Evolutionary conservation across 2,888 invertebrate species (phyloP).

Genomic region (Ischnus inquisitorius): DNA sequence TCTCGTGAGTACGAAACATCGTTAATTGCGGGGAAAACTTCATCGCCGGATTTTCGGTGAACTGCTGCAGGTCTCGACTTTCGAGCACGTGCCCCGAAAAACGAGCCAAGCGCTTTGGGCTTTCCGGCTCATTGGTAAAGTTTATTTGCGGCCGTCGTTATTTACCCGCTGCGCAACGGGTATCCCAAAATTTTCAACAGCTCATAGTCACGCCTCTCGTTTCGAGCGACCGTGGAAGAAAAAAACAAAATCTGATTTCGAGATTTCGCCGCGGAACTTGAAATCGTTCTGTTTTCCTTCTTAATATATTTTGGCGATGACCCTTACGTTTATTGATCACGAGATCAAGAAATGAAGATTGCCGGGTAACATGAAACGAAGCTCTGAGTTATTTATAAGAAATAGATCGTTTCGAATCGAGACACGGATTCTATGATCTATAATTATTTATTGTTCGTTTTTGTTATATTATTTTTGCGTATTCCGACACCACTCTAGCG

Average conservation of each 20-base stretch:
- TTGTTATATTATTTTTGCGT: too few species aligned
- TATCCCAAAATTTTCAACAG: slow-evolving; percentile 20
- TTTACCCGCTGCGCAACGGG: not conserved
- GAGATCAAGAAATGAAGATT: too few species aligned
- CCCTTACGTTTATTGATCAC: not conserved
- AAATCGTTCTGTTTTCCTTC: not conserved
- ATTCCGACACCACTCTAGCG: too few species aligned
- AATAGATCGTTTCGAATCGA: too few species aligned
- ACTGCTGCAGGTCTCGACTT: not conserved
- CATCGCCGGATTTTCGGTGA: not conserved
- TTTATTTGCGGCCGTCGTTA: slow-evolving; percentile 59
- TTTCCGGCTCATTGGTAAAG: slow-evolving; percentile 46
- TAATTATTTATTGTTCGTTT: too few species aligned
- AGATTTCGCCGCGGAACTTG: not conserved
- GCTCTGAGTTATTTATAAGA: too few species aligned
- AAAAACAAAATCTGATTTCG: not conserved
- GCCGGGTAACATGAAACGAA: too few species aligned
- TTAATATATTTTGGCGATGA: not conserved
- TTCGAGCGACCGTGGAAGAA: not conserved
- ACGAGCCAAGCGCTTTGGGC: not conserved
- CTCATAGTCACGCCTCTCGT: slow-evolving; percentile 26
- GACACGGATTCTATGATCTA: too few species aligned
- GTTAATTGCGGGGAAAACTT: not conserved
- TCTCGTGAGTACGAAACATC: not conserved
- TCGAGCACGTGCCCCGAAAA: slow-evolving; percentile 16